A percentile compares a stretch with the other conserved stretches of the same genome.
These are phyloP conservation scores for Agrilus planipennis DNA, from an alignment of 1,140 invertebrate species.

Conservation along the genomic window DNA sequence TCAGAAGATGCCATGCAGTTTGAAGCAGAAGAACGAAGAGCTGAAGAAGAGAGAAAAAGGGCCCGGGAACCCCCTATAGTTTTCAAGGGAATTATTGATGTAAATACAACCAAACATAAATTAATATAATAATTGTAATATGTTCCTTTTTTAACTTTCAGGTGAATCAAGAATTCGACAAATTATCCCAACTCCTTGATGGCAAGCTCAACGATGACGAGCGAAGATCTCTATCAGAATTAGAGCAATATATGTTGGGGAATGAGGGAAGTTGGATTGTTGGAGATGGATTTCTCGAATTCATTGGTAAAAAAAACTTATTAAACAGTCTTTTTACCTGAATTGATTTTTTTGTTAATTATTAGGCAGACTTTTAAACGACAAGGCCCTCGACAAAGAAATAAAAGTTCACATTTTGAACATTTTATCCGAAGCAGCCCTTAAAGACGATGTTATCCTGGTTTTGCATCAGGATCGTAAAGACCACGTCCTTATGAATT, in stretches of 20 bases:
- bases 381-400: slow-evolving; percentile 43
- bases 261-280: slow-evolving; percentile 86
- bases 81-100: slow-evolving; percentile 60
- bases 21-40: slow-evolving; percentile 52
- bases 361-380: slow-evolving; percentile 53
- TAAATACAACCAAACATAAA: too few species aligned
- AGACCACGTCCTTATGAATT: slow-evolving; percentile 83
- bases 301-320: slow-evolving; percentile 50
- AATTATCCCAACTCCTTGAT: slow-evolving; percentile 46
- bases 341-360: neutral
- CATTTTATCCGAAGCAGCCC: slow-evolving; percentile 58
- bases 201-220: slow-evolving; percentile 58
- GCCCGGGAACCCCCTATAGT: slow-evolving; percentile 73
- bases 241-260: slow-evolving; percentile 75
- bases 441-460: slow-evolving; percentile 83
- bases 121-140: too few species aligned
- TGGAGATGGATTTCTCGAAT: slow-evolving; percentile 73
- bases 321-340: too few species aligned
- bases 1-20: slow-evolving; percentile 43
- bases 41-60: slow-evolving; percentile 58
- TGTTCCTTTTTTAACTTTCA: too few species aligned
- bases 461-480: slow-evolving; percentile 80
- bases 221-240: slow-evolving; percentile 58
- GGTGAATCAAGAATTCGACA: slow-evolving; percentile 51
- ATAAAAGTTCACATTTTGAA: slow-evolving; percentile 52